phyloP scores from a whole-genome alignment of 2,113 vertebrate genomes.

The Agapornis roseicollis region DNA sequence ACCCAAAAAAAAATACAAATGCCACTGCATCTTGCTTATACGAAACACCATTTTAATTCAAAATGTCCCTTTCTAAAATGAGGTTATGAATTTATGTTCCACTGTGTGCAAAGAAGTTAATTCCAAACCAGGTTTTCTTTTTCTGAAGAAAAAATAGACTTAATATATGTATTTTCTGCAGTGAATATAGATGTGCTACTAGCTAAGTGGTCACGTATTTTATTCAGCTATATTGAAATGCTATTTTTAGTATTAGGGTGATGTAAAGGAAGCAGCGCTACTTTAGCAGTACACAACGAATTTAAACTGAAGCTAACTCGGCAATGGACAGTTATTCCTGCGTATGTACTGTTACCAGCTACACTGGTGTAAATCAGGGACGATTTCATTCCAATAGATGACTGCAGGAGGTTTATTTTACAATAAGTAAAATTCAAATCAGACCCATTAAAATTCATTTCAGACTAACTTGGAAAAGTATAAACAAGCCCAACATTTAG shows the following conservation, averaged over 20 bases:
- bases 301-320: neutral
- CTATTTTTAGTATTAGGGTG: neutral
- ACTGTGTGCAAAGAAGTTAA: neutral
- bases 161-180: neutral
- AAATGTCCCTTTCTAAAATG: neutral
- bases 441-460: neutral
- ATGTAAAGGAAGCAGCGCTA: neutral
- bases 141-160: neutral
- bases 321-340: neutral
- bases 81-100: neutral
- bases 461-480: neutral
- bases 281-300: rapidly evolving
- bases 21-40: neutral
- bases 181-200: neutral
- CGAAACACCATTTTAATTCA: neutral
- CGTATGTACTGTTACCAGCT: neutral
- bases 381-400: neutral
- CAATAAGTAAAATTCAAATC: neutral
- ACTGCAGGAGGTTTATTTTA: neutral
- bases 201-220: neutral
- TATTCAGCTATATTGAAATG: neutral
- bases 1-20: neutral
- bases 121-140: neutral
- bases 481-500: neutral
- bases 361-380: neutral